Base-by-base conservation (phyloP, 2,113 vertebrate genomes). In the Pardalotus punctatus region DNA sequence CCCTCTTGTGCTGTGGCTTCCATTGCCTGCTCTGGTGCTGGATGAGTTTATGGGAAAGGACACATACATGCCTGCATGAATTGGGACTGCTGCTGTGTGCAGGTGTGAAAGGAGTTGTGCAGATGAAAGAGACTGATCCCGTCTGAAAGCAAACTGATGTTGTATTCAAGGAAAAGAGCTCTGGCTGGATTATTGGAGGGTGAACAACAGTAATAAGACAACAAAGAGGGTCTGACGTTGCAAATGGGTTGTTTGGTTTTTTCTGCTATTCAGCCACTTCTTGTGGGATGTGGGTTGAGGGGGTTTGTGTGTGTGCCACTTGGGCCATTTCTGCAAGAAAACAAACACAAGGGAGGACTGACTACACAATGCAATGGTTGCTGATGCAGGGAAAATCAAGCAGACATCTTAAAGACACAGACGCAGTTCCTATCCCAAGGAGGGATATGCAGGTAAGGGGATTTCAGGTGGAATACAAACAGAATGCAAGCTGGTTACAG, bases 41-140 rank as follows among this genome's bases (percentile, higher is more conserved):
- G 42, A 20, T 0, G 6, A 76, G 33, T 18, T 88, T 28, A 28
- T 1, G 7, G 31, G 48, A n/a, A 48, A 83, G 40, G 33, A 24
- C 2, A 1, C 17, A 19, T 11, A 2, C 6, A 12, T 43, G 28
- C 12, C 33, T 2, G 2, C 2, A 1, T 47, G 53, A 42, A 17
- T 7, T 0, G 0, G 42, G 57, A 19, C 13, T 8, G 12, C 43
- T 67, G 61, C 57, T 65, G 7, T 33, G 80, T 80, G 60, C 73
- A 43, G 45, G 15, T 56, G 38, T 45, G 33, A 25, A 79, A 51
- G 50, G n/a, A 77, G 24, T 33, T 70, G 42, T 70, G 73, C 42
- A 19, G 18, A 16, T 54, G 33, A 64, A 33, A 70, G 35, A 25
- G 57, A 24, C 29, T 29, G 25, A 71, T 61, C 25, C 13, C 33